Evolutionary conservation across 2,888 invertebrate species (phyloP), one percentile per base, ranked within the genome.

Genomic region (Diaphora mendica): DNA sequence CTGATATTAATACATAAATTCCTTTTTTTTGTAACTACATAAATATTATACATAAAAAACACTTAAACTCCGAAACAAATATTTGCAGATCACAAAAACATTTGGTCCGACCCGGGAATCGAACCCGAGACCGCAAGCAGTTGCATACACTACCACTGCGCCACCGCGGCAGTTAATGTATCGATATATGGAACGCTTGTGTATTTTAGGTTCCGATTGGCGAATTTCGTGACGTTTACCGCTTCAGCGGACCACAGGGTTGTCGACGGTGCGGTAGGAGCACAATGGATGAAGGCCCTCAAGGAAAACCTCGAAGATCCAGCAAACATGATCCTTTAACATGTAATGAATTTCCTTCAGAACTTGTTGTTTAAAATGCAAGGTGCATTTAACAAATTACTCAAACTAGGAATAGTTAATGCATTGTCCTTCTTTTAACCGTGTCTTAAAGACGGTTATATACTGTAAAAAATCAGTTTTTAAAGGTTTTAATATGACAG

Each of bases 241-340:
- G 96, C 99, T 78, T 99, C 99, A 83, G 99, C 99, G 87, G 99
- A 99, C 95, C 99, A 99, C 93, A 96, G 99, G 87, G 99, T 99
- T 39, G 98, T 99, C 13, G 99, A 99, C 93, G 99, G 99, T 69
- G 99, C 99, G 83, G 98, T 99, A 8, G 99, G 99, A 72, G 99
- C 99, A 3, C 97, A 98, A 90, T 99, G 99, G 99, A 96, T 99
- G 89, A 96, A 97, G 87, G 97, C 97, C 71, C 99, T 99, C 96
- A 98, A 97, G 86, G 97, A 97, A 77, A 97, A 97, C 90, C 94
- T 99, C 82, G 99, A 99, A 94, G 98, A 99, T 89, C 99, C 99
- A 42, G 97, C 98, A 83, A 97, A 97, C 79, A 99, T 99, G 98
- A 97, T 99, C 81, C 96, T 99, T 87, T 99, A 97, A 96, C 2